phyloP scores from a whole-genome alignment of 2,113 vertebrate genomes.

The Pimephales promelas region DNA sequence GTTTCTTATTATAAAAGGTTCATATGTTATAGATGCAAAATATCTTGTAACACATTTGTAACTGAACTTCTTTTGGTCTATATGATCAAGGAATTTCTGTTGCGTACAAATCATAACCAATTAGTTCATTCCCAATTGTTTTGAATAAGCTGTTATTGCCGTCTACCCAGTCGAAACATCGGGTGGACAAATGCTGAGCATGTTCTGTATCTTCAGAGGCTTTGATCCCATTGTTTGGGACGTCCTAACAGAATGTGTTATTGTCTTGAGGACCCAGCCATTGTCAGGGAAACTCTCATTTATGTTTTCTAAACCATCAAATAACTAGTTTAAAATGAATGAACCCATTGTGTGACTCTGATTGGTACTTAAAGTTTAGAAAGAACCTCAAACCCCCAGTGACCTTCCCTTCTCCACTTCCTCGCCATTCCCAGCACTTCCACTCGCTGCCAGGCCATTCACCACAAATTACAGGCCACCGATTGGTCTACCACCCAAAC shows the following conservation, averaged over 20 bases:
- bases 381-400: conserved; percentile 16
- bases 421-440: conserved; percentile 43
- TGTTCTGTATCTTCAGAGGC: neutral
- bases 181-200: neutral
- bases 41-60: too few relatives aligned
- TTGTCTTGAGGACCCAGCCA: conserved; percentile 14
- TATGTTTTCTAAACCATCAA: neutral
- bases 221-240: conserved; percentile 5
- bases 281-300: neutral
- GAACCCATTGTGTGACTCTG: conserved; percentile 35
- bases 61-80: neutral
- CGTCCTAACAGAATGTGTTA: neutral
- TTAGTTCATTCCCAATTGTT: conserved; percentile 2
- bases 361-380: conserved; percentile 34
- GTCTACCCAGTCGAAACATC: neutral
- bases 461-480: conserved; percentile 62
- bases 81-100: neutral
- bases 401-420: conserved; percentile 22
- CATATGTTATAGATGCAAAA: too few relatives aligned
- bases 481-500: conserved; percentile 71
- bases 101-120: conserved; percentile 15
- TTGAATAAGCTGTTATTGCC: conserved; percentile 8
- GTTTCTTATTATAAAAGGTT: too few relatives aligned
- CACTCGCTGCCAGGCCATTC: conserved; percentile 59
- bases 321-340: conserved; percentile 16